phyloP scores from a whole-genome alignment of 1,140 invertebrate genomes.

The Drosophila micromelanica region DNA sequence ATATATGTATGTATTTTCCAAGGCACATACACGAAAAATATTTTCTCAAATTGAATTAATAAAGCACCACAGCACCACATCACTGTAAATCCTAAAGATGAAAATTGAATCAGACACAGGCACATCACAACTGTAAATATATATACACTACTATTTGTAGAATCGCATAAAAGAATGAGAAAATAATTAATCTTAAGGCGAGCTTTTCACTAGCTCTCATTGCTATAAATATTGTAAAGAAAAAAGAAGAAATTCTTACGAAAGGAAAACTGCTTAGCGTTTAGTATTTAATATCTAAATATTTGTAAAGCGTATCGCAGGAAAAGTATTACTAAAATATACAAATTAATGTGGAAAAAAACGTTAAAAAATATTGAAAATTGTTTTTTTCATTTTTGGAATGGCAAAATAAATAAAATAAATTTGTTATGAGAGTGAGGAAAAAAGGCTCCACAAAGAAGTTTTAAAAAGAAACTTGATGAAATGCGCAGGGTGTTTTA shows the following conservation, averaged over 20 bases:
- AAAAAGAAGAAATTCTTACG: not conserved
- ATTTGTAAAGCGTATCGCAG: constrained; percentile 69
- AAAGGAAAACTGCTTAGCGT: constrained; percentile 42
- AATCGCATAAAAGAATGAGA: constrained; percentile 30
- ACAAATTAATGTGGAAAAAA: constrained; percentile 54
- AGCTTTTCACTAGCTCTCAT: constrained; percentile 11
- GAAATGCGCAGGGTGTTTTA: not conserved
- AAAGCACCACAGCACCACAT: constrained; percentile 54
- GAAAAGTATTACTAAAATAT: constrained; percentile 78
- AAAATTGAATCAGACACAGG: constrained; percentile 25
- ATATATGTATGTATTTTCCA: constrained; percentile 31
- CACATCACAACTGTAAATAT: constrained; percentile 64
- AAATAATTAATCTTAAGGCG: constrained; percentile 31
- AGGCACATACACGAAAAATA: constrained; percentile 54
- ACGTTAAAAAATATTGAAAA: constrained; percentile 23
- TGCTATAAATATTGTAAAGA: constrained; percentile 71
- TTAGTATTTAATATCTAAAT: constrained; percentile 52
- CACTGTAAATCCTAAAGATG: constrained; percentile 67
- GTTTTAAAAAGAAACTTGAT: not conserved
- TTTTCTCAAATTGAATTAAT: constrained; percentile 36
- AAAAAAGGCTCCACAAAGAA: constrained; percentile 1
- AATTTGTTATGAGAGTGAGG: constrained; percentile 19
- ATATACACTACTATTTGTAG: constrained; percentile 21
- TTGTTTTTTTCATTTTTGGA: constrained; percentile 27
- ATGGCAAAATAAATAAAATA: too few relatives aligned